A percentile compares a stretch with the other conserved stretches of the same genome.
Conservation (phyloP, 2,888 invertebrate genomes). For the Dynastes tityus region DNA sequence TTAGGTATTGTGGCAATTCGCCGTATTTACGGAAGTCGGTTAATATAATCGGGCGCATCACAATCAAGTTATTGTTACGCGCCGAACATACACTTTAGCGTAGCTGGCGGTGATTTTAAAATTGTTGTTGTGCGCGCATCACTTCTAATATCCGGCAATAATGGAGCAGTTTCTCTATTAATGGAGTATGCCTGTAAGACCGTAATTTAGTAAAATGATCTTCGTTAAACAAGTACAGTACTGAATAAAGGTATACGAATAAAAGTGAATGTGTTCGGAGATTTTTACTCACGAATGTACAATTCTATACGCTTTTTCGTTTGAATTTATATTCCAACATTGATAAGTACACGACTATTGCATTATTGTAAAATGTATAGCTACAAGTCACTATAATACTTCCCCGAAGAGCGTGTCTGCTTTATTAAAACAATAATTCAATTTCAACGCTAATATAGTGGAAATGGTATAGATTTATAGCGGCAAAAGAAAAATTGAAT, state of each 20-base stretch:
- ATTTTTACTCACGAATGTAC: neutral
- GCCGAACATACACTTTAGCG: neutral
- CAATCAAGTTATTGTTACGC: constrained; percentile 22
- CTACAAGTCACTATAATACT: neutral
- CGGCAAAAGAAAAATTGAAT: constrained; percentile 5
- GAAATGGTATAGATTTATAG: constrained; percentile 22
- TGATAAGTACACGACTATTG: constrained; percentile 43
- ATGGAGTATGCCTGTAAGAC: constrained; percentile 39
- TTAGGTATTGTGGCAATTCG: constrained; percentile 21
- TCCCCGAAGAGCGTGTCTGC: neutral
- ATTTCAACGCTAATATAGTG: constrained; percentile 34
- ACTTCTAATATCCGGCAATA: constrained; percentile 30
- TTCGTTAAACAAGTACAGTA: neutral
- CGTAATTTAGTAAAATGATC: constrained; percentile 21
- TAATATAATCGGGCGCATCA: constrained; percentile 26
- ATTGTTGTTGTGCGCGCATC: constrained; percentile 32
- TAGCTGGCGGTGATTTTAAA: constrained; percentile 28
- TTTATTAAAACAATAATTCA: constrained; percentile 47
- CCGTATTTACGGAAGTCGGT: constrained; percentile 25
- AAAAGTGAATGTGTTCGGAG: neutral
- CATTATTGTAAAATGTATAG: constrained; percentile 37
- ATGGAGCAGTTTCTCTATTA: constrained; percentile 21
- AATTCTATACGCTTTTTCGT: constrained; percentile 17
- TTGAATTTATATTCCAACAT: constrained; percentile 22
- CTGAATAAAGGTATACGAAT: neutral